These are phyloP conservation scores for Alca torda DNA, from an alignment of 2,797 vertebrate species.

Conservation along the genomic window DNA sequence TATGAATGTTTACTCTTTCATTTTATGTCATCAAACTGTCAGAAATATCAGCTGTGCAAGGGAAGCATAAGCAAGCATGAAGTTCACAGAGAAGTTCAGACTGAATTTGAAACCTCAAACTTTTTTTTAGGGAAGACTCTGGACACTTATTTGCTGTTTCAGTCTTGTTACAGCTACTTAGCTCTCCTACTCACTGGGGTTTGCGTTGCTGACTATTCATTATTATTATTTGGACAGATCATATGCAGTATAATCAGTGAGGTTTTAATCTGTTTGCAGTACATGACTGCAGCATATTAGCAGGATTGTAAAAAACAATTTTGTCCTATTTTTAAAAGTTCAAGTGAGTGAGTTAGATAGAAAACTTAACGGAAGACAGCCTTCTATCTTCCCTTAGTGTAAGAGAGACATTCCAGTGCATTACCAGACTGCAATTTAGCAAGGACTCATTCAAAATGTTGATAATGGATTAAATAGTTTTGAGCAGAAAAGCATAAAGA, in stretches of 20 bases:
- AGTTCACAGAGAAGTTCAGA: neutral
- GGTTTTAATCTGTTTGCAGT: conserved; percentile 11
- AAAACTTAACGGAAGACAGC: conserved; percentile 37
- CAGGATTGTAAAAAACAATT: neutral
- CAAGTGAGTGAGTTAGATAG: neutral
- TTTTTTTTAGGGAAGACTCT: neutral
- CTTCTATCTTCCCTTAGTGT: conserved; percentile 33
- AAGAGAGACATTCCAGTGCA: conserved; percentile 59
- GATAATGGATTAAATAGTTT: conserved; percentile 71
- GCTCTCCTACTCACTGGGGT: neutral
- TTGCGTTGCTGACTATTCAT: neutral
- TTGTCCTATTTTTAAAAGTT: conserved; percentile 1
- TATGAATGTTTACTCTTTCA: neutral
- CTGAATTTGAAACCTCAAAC: neutral
- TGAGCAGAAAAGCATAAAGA: conserved; percentile 56
- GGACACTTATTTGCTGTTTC: neutral
- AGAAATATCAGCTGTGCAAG: neutral
- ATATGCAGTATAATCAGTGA: neutral
- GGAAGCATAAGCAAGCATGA: neutral
- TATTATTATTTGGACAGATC: neutral
- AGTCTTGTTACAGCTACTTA: neutral
- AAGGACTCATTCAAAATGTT: conserved; percentile 65
- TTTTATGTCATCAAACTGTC: neutral
- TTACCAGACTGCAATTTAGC: conserved; percentile 58
- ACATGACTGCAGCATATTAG: neutral